Evolutionary conservation across 64 coral and sea anemone species (phyloP), one percentile per base, ranked within the genome.

Genomic region (Stichodactyla mertensii): DNA sequence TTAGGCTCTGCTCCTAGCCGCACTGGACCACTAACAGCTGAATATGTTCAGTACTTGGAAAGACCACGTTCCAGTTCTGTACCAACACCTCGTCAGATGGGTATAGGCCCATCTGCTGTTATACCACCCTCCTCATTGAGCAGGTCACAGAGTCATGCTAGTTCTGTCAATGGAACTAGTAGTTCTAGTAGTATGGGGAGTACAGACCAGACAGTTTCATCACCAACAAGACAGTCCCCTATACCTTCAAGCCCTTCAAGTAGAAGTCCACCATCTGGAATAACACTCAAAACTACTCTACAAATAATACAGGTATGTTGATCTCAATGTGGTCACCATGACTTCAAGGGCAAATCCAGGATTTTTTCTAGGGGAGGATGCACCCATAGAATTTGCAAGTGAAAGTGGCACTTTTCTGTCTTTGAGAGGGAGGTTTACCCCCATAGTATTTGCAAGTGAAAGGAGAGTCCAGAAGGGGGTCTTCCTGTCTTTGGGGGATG

Each of bases 221-320:
- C 90, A 87, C 36, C 90, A 82, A 61, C 89, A 82, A 87, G 86
- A 16, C 94, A 96, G 20, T 96, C 94, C 52, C 94, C 94, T 77
- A 86, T 96, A 10, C 86, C 91, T 69, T 90, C 94, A 74, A 92
- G 88, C 55, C 91, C 94, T 45, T 86, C 78, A 20, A 86, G 91
- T 52, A 92, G 86, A 86, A 96, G 91, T 55, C 83, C 93, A 53
- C 85, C 90, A 6, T 92, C 91, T 74, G 91, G 94, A 54, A 96
- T 96, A 52, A 96, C 94, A 10, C 80, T 96, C 6, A 96, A 96
- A 54, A 96, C 94, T 16, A 96, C 94, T 69, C 87, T 96, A 71
- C 94, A 96, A 66, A 96, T 96, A 69, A 96, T 96, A 53, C 94
- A 96, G 88, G 94, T 96, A 64, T 54, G 58, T 36, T 51, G 51